Evolutionary conservation across 1,140 invertebrate species (phyloP), one percentile per base, ranked within the genome.

Genomic region (Cherax destructor): DNA sequence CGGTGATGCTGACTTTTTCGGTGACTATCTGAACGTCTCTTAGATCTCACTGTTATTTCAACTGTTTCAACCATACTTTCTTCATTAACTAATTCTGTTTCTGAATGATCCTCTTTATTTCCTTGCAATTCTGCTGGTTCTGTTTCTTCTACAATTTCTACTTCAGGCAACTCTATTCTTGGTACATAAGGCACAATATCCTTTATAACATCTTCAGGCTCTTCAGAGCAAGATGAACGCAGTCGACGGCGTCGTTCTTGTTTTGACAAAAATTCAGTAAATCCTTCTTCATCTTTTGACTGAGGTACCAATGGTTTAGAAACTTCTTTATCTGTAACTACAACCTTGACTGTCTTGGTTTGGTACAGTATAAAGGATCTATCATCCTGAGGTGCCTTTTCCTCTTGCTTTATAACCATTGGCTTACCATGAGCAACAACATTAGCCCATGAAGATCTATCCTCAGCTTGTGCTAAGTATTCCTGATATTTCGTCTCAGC

Each of bases 141-240:
- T 69, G 56, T 69, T 49, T 93, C 91, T 81, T 88, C 76, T 74
- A 88, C 72, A 52, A 93, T 65, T 59, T 91, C 88, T 59, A 93
- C 92, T 50, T 93, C 87, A 52, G 93, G 92, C 21, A 93, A 87
- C 72, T 88, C 83, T 56, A 91, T 88, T 65, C 88, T 83, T 50
- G 91, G 91, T n/a, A 93, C 91, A 86, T 84, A 93, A 74, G 91
- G 92, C 41, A 92, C 83, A 91, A 93, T 86, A 65, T 92, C 93
- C 85, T 91, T 92, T 16, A 89, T 74, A 52, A 72, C 61, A 49
- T 92, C 83, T 74, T 92, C 92, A 80, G 88, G 81, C 10, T 93
- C 93, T 83, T 93, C 93, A 10, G 93, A 93, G 24, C 92, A 91
- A 9, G 93, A 93, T 9, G 93, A 93, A 30, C 93, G 92, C 47